Evolutionary conservation across 2,113 vertebrate species (phyloP), one percentile per base, ranked within the genome.

Genomic region (Thalassoma bifasciatum): DNA sequence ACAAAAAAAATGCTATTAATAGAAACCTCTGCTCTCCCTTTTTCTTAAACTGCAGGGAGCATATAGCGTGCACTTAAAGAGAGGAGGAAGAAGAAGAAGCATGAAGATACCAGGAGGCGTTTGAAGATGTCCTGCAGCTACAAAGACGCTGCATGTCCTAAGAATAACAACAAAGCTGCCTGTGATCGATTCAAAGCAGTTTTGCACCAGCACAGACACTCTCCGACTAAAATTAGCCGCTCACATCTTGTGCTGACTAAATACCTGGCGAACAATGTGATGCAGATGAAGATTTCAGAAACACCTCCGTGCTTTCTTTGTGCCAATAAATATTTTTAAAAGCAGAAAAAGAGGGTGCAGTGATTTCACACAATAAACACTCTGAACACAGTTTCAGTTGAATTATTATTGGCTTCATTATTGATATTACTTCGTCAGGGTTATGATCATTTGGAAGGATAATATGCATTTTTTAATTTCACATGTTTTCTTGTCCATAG

Each of bases 351-450:
- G 62, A 24, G 52, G 50, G 51, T 5, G 7, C 63, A 57, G 50
- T 11, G 47, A 63, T 8, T 23, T 42, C 47, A 86, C 78, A 84
- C 71, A 89, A 81, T 81, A 86, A 89, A 89, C 69, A 92, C 77
- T 90, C 87, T 9, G 17, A 83, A 69, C 59, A 87, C 72, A 72
- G 17, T 76, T 86, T 76, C 54, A 79, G 46, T 88, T 89, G 76
- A 79, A 80, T 92, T 83, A 88, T 87, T 92, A 91, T 92, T 92
- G 86, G 89, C 84, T 92, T 93, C 89, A 92, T 94, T 93, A 83
- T 89, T 92, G 81, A 89, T 90, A 79, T 90, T 87, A 83, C 69
- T 86, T 91, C 73, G 38, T 88, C 82, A 90, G 84, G 88, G 86
- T 82, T 92, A 92, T 92, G 80, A 90, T 82, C 82, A 89, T 91